Evolutionary conservation across 2,888 invertebrate species (phyloP), one percentile per base, ranked within the genome.

Genomic region (Charanyca ferruginea): DNA sequence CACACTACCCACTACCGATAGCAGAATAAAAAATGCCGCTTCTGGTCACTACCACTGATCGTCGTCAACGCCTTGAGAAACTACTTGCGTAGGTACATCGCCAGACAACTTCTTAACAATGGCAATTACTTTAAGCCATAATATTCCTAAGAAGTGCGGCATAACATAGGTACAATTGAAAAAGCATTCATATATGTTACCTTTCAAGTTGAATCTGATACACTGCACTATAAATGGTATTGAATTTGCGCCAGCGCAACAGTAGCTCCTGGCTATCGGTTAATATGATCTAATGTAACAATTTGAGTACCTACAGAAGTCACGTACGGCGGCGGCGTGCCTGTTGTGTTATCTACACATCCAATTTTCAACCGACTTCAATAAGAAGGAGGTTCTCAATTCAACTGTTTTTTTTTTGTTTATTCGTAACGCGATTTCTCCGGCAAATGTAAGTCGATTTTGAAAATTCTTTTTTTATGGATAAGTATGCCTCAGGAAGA

Each of bases 251-350:
- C 54, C 45, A 51, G 25, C 35, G 18, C 44, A 41, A 60, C 52
- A 52, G 55, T 28, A 60, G 75, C 64, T 23, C 1, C 35, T 16
- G 20, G 53, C 48, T 60, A 65, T 75, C 60, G 13, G 38, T 49
- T 9, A 42, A 49, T 44, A 59, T 32, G 32, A 59, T 68, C 53
- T 23, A 45, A 52, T 45, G 16, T 57, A 32, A 28, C n/a, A 35
- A 49, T 45, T 51, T 48, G 2, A 35, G 35, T 57, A 60, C 22
- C 16, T 28, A 13, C 1, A 28, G 11, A 65, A 75, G 42, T 70
- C 65, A 65, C 65, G 48, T 59, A 62, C 44, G 8, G 23, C 18
- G 9, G 59, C 44, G 8, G 23, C 18, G 9, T 69, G 48, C 23
- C 23, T 47, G 25, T 23, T 41, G 20, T 49, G 22, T 69, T 64